Evolutionary conservation across 2,888 invertebrate species (phyloP).

Genomic region (Nasonovia ribisnigri): DNA sequence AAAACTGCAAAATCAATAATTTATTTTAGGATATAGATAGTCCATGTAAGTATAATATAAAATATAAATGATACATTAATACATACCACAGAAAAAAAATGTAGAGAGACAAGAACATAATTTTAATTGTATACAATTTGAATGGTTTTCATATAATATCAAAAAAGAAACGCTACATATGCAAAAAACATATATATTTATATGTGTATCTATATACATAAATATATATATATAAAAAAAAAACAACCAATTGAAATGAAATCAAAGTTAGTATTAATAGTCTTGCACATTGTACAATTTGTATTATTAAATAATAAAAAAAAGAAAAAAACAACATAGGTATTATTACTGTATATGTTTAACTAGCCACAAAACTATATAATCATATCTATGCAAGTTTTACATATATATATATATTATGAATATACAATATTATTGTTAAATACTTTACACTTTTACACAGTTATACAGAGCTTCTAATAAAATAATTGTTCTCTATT

Average conservation of each 20-base stretch:
- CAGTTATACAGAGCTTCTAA: conserved; percentile 55
- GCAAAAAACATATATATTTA: conserved; percentile 16
- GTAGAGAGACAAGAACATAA: conserved; percentile 53
- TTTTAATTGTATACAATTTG: conserved; percentile 54
- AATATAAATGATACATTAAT: conserved; percentile 33
- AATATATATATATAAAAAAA: conserved; percentile 32
- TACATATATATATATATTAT: conserved; percentile 26
- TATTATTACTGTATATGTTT: conserved; percentile 21
- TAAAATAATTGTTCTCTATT: conserved; percentile 60
- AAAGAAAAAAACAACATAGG: conserved; percentile 46
- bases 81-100: conserved; percentile 42
- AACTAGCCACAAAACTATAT: conserved; percentile 53
- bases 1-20: conserved; percentile 30
- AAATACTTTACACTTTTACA: conserved; percentile 62
- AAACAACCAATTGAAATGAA: conserved; percentile 54
- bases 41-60: conserved; percentile 39
- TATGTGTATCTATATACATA: conserved; percentile 12
- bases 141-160: conserved; percentile 31
- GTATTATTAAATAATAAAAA: conserved; percentile 47
- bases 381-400: conserved; percentile 37
- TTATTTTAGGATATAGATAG: conserved; percentile 36
- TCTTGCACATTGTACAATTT: conserved; percentile 38
- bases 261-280: conserved; percentile 56
- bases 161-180: conserved; percentile 45
- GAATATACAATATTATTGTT: conserved; percentile 50